These are phyloP conservation scores for Itoplectis maculator DNA, from an alignment of 2,888 invertebrate species.

Conservation along the genomic window DNA sequence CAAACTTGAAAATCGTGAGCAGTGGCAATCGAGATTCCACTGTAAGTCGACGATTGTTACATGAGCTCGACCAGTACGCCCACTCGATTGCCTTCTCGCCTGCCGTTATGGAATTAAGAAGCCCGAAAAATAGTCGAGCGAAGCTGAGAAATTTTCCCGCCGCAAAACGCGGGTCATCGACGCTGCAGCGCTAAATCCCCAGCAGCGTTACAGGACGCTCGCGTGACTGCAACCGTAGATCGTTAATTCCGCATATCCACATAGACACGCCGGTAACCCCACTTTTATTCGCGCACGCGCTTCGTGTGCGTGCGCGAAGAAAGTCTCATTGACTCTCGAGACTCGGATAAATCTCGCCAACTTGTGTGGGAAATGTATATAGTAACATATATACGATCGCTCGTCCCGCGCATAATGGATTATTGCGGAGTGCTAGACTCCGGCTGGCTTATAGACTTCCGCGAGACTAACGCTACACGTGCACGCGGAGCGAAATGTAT, in stretches of 20 bases:
- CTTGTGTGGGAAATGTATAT: constrained; percentile 5
- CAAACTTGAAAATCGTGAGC: no score
- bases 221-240: constrained; percentile 45
- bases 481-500: constrained; percentile 46
- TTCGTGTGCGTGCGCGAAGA: neutral
- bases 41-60: neutral
- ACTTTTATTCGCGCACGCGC: neutral
- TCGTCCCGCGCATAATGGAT: constrained; percentile 53
- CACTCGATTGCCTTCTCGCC: constrained; percentile 25
- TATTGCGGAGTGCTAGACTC: constrained; percentile 46
- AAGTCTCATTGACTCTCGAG: constrained; percentile 37
- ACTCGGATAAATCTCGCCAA: constrained; percentile 50
- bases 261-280: neutral
- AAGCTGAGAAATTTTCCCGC: neutral
- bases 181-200: neutral
- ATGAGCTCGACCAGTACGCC: neutral
- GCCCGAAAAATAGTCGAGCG: constrained; percentile 7
- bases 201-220: constrained; percentile 20
- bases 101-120: constrained; percentile 18
- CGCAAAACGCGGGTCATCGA: neutral
- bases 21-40: neutral
- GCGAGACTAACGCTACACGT: constrained; percentile 36
- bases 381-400: constrained; percentile 49
- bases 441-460: constrained; percentile 35
- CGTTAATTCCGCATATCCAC: constrained; percentile 37